Conservation (phyloP, 2,113 vertebrate genomes). For the Acanthisitta chloris region DNA sequence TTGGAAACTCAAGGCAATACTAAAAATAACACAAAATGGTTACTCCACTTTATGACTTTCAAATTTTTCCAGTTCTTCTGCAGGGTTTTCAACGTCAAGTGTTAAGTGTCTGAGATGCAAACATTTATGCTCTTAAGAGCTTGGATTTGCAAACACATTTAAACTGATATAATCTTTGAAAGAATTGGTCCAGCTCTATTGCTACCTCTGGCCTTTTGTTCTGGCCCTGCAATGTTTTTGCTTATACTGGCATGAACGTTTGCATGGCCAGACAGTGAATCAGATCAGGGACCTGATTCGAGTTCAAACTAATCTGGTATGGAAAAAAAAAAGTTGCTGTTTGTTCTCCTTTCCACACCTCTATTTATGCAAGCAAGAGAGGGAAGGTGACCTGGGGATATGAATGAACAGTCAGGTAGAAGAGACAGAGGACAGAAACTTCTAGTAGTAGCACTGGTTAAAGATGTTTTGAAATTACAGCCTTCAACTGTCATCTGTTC, state of each 20-base stretch:
- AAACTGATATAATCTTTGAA: background rate
- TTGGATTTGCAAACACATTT: constrained; percentile 6
- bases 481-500: background rate
- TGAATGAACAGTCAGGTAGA: background rate
- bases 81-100: background rate
- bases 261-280: constrained; percentile 58
- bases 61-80: background rate
- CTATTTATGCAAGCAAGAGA: background rate
- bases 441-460: background rate
- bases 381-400: constrained; percentile 5
- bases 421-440: background rate
- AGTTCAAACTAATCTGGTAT: background rate
- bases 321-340: background rate
- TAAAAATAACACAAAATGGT: background rate
- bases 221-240: constrained; percentile 4
- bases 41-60: background rate
- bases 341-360: constrained; percentile 30
- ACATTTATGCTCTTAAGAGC: background rate
- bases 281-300: constrained; percentile 32
- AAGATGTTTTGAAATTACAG: background rate
- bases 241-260: constrained; percentile 6
- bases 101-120: background rate
- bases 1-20: background rate
- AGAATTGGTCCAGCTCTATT: background rate
- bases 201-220: constrained; percentile 33